Conservation (phyloP, 2,113 vertebrate genomes). For the Oostethus manadensis region DNA sequence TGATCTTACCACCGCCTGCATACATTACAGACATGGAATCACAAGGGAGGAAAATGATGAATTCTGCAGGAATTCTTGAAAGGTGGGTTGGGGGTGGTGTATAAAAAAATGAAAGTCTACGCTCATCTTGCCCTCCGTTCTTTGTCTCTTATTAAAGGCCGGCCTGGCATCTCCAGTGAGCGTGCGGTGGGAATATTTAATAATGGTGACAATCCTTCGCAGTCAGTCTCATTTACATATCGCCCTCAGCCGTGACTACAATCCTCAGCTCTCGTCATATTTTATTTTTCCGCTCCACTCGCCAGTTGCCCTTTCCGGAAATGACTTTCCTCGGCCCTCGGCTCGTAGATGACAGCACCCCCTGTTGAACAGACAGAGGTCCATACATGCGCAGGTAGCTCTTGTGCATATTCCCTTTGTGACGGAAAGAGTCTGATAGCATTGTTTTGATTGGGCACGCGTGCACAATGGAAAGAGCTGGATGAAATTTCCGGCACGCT, state of each 20-base stretch:
- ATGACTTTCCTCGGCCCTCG: too few species aligned
- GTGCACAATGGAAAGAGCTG: too few species aligned
- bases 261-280: constrained; percentile 33
- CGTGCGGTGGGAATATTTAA: constrained; percentile 36
- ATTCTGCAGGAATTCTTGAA: constrained; percentile 45
- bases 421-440: too few species aligned
- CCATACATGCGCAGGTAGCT: constrained; percentile 14
- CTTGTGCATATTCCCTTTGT: not conserved
- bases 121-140: constrained; percentile 12
- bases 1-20: constrained; percentile 52
- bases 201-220: constrained; percentile 30
- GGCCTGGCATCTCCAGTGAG: constrained; percentile 39
- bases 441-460: too few species aligned
- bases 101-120: not conserved
- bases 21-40: constrained; percentile 37
- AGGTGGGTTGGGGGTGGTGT: constrained; percentile 13
- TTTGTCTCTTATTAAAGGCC: constrained; percentile 41
- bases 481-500: not conserved
- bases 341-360: not conserved
- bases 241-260: constrained; percentile 44
- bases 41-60: constrained; percentile 43
- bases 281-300: too few species aligned
- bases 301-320: too few species aligned
- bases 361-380: constrained; percentile 4
- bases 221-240: constrained; percentile 64